These are phyloP conservation scores for Hydropsyche betteni DNA, from an alignment of 2,888 invertebrate species.

Conservation along the genomic window DNA sequence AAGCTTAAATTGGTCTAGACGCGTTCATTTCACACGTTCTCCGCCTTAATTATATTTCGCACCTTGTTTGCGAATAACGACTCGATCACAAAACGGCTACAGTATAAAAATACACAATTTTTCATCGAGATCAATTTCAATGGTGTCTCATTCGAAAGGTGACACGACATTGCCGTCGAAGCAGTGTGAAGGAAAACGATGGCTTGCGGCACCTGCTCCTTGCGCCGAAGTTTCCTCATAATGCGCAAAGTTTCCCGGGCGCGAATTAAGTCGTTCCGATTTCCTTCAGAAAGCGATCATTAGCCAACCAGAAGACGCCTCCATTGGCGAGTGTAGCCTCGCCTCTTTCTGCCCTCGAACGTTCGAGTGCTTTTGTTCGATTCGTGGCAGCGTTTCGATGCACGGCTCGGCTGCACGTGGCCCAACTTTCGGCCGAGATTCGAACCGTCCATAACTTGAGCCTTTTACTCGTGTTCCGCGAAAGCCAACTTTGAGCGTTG, in stretches of 20 bases:
- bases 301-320: slow-evolving; percentile 33
- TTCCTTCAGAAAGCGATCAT: slow-evolving; percentile 32
- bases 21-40: neutral
- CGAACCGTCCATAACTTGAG: slow-evolving; percentile 44
- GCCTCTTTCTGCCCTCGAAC: neutral
- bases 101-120: too few species aligned
- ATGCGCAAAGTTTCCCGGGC: slow-evolving; percentile 41
- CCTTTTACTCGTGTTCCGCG: slow-evolving; percentile 44
- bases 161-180: slow-evolving; percentile 30
- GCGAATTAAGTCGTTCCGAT: slow-evolving; percentile 41
- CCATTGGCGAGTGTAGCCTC: neutral
- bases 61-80: neutral
- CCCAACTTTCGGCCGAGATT: slow-evolving; percentile 37
- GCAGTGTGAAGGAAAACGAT: slow-evolving; percentile 7
- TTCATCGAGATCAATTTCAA: neutral
- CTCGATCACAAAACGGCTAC: too few species aligned
- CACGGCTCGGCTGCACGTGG: slow-evolving; percentile 11
- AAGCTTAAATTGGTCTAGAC: slow-evolving; percentile 20
- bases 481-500: slow-evolving; percentile 40
- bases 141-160: slow-evolving; percentile 16
- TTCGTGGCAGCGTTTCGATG: neutral
- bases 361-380: neutral
- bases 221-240: slow-evolving; percentile 45
- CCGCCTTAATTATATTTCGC: neutral
- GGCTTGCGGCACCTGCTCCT: slow-evolving; percentile 40